Evolutionary conservation across 2,888 invertebrate species (phyloP).

Genomic region (Cactoblastis cactorum): DNA sequence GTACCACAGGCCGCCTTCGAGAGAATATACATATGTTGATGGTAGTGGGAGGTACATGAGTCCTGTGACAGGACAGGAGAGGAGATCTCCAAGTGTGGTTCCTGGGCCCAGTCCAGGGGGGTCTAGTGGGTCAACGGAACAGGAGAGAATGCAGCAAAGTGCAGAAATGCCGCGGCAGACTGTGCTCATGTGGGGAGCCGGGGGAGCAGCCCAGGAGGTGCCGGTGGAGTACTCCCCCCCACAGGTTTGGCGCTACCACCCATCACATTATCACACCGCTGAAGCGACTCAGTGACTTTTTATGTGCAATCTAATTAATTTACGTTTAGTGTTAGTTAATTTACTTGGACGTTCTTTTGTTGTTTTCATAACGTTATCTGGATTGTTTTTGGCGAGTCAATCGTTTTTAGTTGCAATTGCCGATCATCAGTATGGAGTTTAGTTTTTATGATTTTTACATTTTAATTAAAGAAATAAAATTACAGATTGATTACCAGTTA

Average conservation of each 20-base stretch:
- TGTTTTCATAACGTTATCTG: too few species aligned
- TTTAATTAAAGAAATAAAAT: too few species aligned
- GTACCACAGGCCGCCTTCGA: conserved; percentile 81
- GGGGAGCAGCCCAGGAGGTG: conserved; percentile 64
- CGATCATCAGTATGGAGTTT: not conserved
- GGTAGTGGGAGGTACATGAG: conserved; percentile 79
- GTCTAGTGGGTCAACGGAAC: conserved; percentile 64
- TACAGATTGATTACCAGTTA: too few species aligned
- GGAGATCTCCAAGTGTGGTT: conserved; percentile 81
- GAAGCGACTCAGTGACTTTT: conserved; percentile 69
- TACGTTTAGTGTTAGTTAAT: conserved; percentile 9
- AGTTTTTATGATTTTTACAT: too few species aligned
- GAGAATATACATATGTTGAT: conserved; percentile 80
- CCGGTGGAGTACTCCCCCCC: conserved; percentile 72
- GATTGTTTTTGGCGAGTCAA: not conserved
- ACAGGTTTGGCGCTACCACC: conserved; percentile 76
- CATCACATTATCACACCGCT: conserved; percentile 73
- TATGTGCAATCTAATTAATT: conserved; percentile 21
- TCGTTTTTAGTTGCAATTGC: not conserved
- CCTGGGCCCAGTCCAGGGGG: conserved; percentile 71
- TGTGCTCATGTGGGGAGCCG: conserved; percentile 94
- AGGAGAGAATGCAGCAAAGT: conserved; percentile 60
- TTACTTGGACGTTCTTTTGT: not conserved
- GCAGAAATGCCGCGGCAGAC: conserved; percentile 88
- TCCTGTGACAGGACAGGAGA: conserved; percentile 81